Base-by-base conservation (phyloP, 2,113 vertebrate species). In the Poeciliopsis retropinna region DNA sequence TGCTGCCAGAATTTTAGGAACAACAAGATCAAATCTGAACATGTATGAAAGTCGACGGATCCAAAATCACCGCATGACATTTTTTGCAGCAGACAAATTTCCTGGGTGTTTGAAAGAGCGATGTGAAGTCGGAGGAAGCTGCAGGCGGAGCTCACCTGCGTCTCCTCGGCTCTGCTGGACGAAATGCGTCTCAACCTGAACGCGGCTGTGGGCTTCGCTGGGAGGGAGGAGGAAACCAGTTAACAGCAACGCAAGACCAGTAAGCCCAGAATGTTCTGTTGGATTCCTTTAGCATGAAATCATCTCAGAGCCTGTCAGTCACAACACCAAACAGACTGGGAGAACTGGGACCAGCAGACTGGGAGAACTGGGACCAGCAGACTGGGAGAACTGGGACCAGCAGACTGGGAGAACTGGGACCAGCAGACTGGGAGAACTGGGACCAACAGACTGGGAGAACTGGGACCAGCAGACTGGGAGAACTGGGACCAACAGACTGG, bases 221-320 rank as follows among this genome's bases (percentile, higher is more conserved):
- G 79, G 82, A 72, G 79, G 79, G 82, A 72, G 87, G 79, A 70
- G 79, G 30, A 68, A 29, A 51, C 13, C 22, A 54, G 15, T 54
- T 54, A n/a, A 54, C 51, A 54, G 9, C 5, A 66, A 66, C 27
- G 34, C 37, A 29, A 28, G 14, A 22, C 15, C 25, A 67, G 25
- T 44, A 67, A 28, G n/a, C 12, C 28, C 34, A 41, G 6, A 13
- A 41, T 27, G n/a, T 66, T 27, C 51, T n/a, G 51, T 54, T 54
- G 22, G 51, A 54, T 54, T 54, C 51, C 51, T 3, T 54, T 25
- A 3, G 9, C 22, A 54, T 54, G 6, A 54, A 54, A 54, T 54
- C 51, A 54, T 54, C n/a, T 54, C 51, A n/a, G 44, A 47, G 17
- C 51, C 51, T 54, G 51, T 54, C 51, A 54, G 3, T 54, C 51